Evolutionary conservation across 2,888 invertebrate genomes (phyloP).

Genomic region (Timema cristinae): DNA sequence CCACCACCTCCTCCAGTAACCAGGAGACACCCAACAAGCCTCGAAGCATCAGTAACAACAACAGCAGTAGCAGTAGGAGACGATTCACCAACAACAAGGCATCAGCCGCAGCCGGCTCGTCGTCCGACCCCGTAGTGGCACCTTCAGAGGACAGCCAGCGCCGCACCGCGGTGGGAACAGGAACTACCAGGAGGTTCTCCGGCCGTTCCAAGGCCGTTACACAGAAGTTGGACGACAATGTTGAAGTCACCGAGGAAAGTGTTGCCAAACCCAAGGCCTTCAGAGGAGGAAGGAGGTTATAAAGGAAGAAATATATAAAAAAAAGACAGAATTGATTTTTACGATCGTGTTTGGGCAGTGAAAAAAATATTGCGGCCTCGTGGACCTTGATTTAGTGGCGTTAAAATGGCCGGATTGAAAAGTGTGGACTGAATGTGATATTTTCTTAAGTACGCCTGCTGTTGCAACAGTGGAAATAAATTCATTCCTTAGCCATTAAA

Average conservation of each 20-base stretch:
- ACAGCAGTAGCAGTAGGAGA: slow-evolving; percentile 21
- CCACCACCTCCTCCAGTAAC: not conserved
- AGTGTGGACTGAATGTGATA: no score
- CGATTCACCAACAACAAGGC: slow-evolving; percentile 16
- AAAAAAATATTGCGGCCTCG: no score
- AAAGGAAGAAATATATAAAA: not conserved
- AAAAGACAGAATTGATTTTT: slow-evolving; percentile 1
- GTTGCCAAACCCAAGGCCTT: slow-evolving; percentile 20
- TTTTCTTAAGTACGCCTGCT: no score
- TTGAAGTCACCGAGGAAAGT: slow-evolving; percentile 17
- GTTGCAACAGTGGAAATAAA: no score
- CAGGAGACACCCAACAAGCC: slow-evolving; percentile 16
- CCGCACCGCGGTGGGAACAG: not conserved
- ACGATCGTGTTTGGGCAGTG: not conserved
- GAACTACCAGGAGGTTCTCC: slow-evolving; percentile 19
- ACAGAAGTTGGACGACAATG: slow-evolving; percentile 11
- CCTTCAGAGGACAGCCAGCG: slow-evolving; percentile 16
- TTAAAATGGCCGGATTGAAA: no score
- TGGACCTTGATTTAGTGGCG: no score
- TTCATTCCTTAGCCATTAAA: no score
- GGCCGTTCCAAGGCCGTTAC: slow-evolving; percentile 16
- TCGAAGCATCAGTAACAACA: slow-evolving; percentile 15
- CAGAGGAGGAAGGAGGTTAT: slow-evolving; percentile 22
- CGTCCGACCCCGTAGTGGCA: slow-evolving; percentile 24
- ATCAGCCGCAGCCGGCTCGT: slow-evolving; percentile 23